phyloP scores from a whole-genome alignment of 2,888 invertebrate genomes.

The Micoletzkya japonica region DNA sequence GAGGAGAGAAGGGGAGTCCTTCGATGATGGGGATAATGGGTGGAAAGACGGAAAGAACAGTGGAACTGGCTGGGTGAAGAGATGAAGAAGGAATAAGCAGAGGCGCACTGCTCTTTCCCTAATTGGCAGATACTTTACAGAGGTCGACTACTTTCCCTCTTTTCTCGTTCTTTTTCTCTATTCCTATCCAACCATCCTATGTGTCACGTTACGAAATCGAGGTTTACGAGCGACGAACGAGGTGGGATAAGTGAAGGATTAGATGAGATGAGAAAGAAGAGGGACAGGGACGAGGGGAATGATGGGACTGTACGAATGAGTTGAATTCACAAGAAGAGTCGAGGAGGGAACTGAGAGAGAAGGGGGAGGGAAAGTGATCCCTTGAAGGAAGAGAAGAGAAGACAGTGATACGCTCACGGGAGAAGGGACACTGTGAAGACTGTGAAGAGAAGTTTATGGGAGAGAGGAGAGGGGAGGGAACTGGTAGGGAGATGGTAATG shows the following conservation, averaged over 20 bases:
- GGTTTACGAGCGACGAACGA: no score
- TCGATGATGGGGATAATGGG: neutral
- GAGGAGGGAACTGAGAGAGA: constrained; percentile 1
- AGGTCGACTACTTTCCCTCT: no score
- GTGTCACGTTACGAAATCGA: no score
- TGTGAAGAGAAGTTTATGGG: neutral
- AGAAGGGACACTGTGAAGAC: neutral
- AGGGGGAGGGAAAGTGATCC: constrained; percentile 1
- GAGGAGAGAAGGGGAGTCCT: constrained; percentile 1
- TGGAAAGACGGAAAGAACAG: neutral
- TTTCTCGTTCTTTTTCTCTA: no score
- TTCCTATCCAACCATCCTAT: no score
- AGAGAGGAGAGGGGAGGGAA: constrained; percentile 4
- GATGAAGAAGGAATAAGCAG: neutral
- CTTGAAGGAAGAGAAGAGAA: neutral
- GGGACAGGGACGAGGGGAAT: neutral
- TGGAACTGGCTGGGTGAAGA: neutral
- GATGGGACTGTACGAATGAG: neutral
- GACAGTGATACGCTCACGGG: neutral
- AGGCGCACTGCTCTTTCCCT: no score
- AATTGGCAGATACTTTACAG: no score
- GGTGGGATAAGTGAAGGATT: no score
- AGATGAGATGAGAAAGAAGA: neutral
- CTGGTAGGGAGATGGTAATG: neutral
- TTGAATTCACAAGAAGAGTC: neutral